Evolutionary conservation across 2,797 vertebrate genomes (phyloP), one percentile per base, ranked within the genome.

Genomic region (Pyrocephalus nanus): DNA sequence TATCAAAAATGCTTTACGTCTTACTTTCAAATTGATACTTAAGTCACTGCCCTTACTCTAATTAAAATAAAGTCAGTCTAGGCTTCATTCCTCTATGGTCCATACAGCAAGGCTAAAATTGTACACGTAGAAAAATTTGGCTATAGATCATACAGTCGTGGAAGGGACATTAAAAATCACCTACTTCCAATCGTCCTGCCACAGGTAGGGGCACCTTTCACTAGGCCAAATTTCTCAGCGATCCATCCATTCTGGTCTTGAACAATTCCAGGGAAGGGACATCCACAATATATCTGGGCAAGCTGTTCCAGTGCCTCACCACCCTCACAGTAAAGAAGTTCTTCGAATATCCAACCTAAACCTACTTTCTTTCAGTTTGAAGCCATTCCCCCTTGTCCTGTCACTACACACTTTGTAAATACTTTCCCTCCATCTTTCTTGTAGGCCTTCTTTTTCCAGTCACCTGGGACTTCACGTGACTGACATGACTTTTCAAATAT

Each of bases 61-160:
- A 54, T 38, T 88, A 92, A 91, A 96, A 96, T 62, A 43, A 94
- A 95, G 48, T 86, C 62, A 88, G 27, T 66, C 79, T 26, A 45
- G 74, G 38, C 51, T 80, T 45, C 19, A 45, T 45, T 20, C 19
- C 43, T 45, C 43, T 45, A 20, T 20, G 43, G 19, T 45, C 43
- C 43, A 45, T 45, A 20, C 43, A 45, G 43, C 43, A 45, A 45
- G 43, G 43, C 43, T 45, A 45, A 45, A 45, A 45, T 45, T 5
- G 43, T 20, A 45, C 43, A 45, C 19, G 17, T 27, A 38, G 12
- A 72, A 30, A 23, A 79, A 23, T 4, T 12, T 30, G 17, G 27
- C 51, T 30, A 15, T 1, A 1, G 32, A 34, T 38, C 32, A 38
- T 15, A 29, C 53, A 82, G 42, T 38, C 20, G 50, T 17, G 32